Percentiles rank a stretch among this genome's conserved stretches.
These are phyloP conservation scores for Caenorhabditis macrosperma DNA, from an alignment of 2,888 invertebrate species.

Conservation along the genomic window DNA sequence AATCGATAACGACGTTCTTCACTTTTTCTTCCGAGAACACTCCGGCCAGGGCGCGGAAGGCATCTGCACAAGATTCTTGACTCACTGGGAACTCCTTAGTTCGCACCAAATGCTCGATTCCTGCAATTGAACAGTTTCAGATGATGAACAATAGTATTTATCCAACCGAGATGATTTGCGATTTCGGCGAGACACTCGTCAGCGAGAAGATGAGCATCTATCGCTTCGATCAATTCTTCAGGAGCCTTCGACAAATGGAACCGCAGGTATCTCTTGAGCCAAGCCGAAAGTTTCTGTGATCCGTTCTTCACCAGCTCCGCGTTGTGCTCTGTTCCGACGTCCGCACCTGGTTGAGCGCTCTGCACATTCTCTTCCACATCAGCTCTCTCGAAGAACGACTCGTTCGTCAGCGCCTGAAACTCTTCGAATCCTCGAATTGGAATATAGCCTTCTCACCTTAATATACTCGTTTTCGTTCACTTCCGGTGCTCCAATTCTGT, in stretches of 20 bases:
- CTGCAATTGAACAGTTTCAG: too few relatives aligned
- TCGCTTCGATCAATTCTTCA: conserved; percentile 85
- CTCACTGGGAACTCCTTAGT: conserved; percentile 74
- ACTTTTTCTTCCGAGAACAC: conserved; percentile 85
- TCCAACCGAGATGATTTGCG: conserved; percentile 41
- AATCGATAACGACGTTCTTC: conserved; percentile 89
- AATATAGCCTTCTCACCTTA: conserved; percentile 33
- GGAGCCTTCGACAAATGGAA: conserved; percentile 87
- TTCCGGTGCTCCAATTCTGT: conserved; percentile 73
- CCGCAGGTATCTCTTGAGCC: conserved; percentile 84
- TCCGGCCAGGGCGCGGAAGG: conserved; percentile 89
- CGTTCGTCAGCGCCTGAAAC: conserved; percentile 72
- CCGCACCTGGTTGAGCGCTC: conserved; percentile 47
- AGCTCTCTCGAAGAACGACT: conserved; percentile 65
- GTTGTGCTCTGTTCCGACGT: conserved; percentile 82
- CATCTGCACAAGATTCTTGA: conserved; percentile 85
- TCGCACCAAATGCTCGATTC: conserved; percentile 74
- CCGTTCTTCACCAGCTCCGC: conserved; percentile 86
- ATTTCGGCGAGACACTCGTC: conserved; percentile 60
- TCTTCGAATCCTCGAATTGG: background rate
- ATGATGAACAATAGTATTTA: too few relatives aligned
- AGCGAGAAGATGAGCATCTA: conserved; percentile 44
- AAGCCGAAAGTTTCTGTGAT: conserved; percentile 82
- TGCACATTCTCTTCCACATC: conserved; percentile 70
- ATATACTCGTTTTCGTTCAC: conserved; percentile 53